Evolutionary conservation across 30 jellyfish, hydroid and myxozoan species (phyloP).

Genomic region (Pelagia noctiluca): DNA sequence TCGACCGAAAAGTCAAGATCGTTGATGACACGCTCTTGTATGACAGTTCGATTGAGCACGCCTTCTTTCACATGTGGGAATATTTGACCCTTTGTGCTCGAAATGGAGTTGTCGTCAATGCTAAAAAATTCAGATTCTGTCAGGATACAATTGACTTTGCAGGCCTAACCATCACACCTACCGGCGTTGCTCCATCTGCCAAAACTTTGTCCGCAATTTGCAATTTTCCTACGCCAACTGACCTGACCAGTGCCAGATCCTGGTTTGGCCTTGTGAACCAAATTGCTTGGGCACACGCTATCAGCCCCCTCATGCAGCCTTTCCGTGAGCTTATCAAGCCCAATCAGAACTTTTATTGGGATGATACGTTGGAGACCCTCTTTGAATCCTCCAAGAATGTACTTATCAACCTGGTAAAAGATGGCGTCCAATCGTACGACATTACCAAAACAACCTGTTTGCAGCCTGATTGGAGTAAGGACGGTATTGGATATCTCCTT

Average conservation of each 20-base stretch:
- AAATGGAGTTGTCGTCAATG: background rate
- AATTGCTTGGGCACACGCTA: background rate
- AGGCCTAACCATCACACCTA: slow-evolving; percentile 47
- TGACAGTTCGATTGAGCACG: background rate
- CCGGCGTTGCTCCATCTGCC: background rate
- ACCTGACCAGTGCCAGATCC: slow-evolving; percentile 15
- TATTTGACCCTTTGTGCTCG: slow-evolving; percentile 20
- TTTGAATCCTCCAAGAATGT: background rate
- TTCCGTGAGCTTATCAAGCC: background rate
- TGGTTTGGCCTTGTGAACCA: slow-evolving; percentile 18
- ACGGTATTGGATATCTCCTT: background rate
- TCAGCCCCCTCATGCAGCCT: background rate
- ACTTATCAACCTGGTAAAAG: background rate
- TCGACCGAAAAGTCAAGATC: slow-evolving; percentile 1
- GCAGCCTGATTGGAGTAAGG: slow-evolving; percentile 21
- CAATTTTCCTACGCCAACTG: slow-evolving; percentile 11
- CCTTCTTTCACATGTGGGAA: slow-evolving; percentile 7
- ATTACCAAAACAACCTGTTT: slow-evolving; percentile 14
- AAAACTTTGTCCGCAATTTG: background rate
- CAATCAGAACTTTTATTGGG: background rate
- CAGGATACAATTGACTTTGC: slow-evolving; percentile 42
- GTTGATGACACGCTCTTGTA: slow-evolving; percentile 31
- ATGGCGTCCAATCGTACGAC: slow-evolving; percentile 23
- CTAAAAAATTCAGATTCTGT: slow-evolving; percentile 24
- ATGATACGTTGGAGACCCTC: background rate